These are phyloP conservation scores for Rhyacophila brunnea DNA, from an alignment of 1,140 invertebrate species.

Conservation along the genomic window DNA sequence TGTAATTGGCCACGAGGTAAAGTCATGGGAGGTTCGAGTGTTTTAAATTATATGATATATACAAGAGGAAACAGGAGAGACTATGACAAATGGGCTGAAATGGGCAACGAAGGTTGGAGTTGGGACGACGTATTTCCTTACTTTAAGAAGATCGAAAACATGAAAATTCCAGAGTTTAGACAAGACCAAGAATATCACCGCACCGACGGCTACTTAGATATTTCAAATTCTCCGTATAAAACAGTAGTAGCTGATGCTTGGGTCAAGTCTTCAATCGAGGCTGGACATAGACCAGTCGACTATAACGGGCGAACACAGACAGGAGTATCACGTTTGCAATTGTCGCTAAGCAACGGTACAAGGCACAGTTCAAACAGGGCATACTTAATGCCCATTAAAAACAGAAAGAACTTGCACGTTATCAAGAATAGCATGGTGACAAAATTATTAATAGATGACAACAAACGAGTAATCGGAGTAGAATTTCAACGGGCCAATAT, in stretches of 20 bases:
- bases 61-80: constrained; percentile 74
- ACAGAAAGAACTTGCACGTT: constrained; percentile 65
- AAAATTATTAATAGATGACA: constrained; percentile 71
- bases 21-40: constrained; percentile 81
- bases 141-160: constrained; percentile 74
- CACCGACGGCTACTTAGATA: constrained; percentile 54
- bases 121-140: constrained; percentile 80
- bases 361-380: constrained; percentile 74
- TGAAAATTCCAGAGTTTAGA: constrained; percentile 41
- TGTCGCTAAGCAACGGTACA: constrained; percentile 67
- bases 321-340: constrained; percentile 65
- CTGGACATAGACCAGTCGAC: constrained; percentile 67
- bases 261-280: constrained; percentile 64
- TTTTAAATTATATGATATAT: constrained; percentile 90
- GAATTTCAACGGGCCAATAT: constrained; percentile 56
- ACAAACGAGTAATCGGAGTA: constrained; percentile 64
- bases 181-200: constrained; percentile 44
- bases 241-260: constrained; percentile 66
- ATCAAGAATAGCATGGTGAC: constrained; percentile 65
- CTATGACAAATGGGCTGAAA: constrained; percentile 74
- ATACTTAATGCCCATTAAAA: constrained; percentile 66
- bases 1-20: constrained; percentile 76
- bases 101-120: constrained; percentile 81
- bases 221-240: constrained; percentile 62
- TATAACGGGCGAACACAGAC: constrained; percentile 68